These are phyloP conservation scores for Pristionchus japonicus DNA, from an alignment of 2,888 invertebrate species.

Conservation along the genomic window DNA sequence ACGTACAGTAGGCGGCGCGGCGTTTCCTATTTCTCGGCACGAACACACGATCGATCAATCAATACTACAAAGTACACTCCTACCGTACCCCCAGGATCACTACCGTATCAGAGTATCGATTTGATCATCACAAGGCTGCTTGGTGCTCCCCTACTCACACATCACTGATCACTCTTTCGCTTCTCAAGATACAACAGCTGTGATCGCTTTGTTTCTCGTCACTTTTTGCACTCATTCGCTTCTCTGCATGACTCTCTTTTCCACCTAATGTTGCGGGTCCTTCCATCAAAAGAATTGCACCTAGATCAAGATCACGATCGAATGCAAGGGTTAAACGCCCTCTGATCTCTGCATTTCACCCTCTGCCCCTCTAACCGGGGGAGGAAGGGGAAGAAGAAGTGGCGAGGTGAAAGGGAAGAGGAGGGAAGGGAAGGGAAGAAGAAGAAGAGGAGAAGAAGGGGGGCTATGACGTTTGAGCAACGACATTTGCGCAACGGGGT, in stretches of 20 bases:
- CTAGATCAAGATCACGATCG: neutral
- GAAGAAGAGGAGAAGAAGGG: neutral
- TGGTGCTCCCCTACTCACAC: neutral
- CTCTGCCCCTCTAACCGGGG: neutral
- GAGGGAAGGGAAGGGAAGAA: no score
- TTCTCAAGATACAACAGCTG: neutral
- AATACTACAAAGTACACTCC: neutral
- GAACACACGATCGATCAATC: neutral
- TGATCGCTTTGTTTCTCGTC: neutral
- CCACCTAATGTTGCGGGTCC: no score
- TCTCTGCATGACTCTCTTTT: no score
- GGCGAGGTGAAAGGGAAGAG: neutral
- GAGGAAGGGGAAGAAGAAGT: neutral
- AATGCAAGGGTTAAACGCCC: no score
- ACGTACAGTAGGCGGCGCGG: neutral
- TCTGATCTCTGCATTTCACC: no score
- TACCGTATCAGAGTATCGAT: no score
- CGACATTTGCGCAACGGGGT: no score
- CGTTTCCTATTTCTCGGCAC: neutral
- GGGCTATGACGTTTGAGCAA: no score
- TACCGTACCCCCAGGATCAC: neutral
- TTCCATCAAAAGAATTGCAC: no score
- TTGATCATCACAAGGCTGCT: no score
- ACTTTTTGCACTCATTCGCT: constrained; percentile 18
- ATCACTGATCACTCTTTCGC: neutral